Conservation (phyloP, 2,888 invertebrate species). For the Chloroclysta siterata region DNA sequence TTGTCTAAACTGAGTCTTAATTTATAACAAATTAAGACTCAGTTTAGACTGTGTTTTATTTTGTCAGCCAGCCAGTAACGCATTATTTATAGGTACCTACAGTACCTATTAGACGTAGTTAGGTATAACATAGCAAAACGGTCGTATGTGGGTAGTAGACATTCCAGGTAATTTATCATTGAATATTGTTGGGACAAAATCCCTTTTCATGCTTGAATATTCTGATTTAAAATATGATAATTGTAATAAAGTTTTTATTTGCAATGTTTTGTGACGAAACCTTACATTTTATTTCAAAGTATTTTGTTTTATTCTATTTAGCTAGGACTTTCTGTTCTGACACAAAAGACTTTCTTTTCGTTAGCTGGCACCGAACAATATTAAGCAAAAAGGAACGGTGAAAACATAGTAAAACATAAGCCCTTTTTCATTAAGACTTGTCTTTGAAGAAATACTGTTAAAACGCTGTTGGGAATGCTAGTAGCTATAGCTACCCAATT, state of each 20-base stretch:
- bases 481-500: not conserved
- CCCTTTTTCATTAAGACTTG: not conserved
- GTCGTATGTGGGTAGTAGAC: constrained; percentile 5
- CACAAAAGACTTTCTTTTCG: not conserved
- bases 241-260: too few relatives aligned
- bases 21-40: too few relatives aligned
- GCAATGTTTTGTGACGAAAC: too few relatives aligned
- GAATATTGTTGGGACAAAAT: not conserved
- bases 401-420: constrained; percentile 6
- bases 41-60: too few relatives aligned
- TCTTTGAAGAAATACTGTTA: not conserved
- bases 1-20: too few relatives aligned
- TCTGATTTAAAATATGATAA: too few relatives aligned
- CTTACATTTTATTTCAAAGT: too few relatives aligned
- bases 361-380: not conserved
- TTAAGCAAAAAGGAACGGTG: constrained; percentile 7
- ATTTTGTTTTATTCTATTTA: too few relatives aligned
- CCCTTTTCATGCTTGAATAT: not conserved
- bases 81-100: too few relatives aligned
- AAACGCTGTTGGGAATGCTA: not conserved
- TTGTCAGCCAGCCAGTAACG: too few relatives aligned
- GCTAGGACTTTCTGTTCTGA: not conserved
- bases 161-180: constrained; percentile 2
- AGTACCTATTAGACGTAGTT: too few relatives aligned
- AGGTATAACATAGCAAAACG: not conserved